Conservation (phyloP, 2,888 invertebrate genomes). For the Drosophila paranaensis region DNA sequence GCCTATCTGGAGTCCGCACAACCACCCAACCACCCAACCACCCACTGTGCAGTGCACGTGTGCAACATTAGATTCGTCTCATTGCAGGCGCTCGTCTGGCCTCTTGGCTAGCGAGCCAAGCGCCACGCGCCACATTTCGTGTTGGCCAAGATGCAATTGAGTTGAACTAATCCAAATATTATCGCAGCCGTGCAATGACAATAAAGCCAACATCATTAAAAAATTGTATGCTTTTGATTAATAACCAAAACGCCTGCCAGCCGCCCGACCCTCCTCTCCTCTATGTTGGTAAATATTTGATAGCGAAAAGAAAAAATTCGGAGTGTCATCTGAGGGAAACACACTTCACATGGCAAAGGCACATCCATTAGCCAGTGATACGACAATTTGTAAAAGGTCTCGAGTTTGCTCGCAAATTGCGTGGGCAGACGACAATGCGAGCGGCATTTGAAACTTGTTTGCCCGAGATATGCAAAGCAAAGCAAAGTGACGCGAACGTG, state of each 20-base stretch:
- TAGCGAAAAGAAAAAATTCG: constrained; percentile 36
- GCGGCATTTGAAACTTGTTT: constrained; percentile 30
- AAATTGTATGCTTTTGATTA: constrained; percentile 74
- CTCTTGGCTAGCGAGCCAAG: constrained; percentile 49
- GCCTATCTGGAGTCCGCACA: constrained; percentile 47
- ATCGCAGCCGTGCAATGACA: constrained; percentile 67
- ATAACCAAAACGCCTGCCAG: constrained; percentile 61
- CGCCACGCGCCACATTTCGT: constrained; percentile 55
- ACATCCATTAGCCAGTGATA: constrained; percentile 51
- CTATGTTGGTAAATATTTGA: constrained; percentile 67
- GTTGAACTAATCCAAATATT: constrained; percentile 83
- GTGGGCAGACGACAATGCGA: constrained; percentile 52
- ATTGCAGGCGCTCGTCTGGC: constrained; percentile 57
- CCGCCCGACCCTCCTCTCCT: background rate
- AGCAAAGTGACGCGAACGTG: constrained; percentile 31
- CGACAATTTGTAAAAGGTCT: constrained; percentile 49
- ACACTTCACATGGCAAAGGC: constrained; percentile 26
- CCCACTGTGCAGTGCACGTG: constrained; percentile 71
- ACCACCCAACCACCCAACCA: constrained; percentile 14
- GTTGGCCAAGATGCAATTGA: constrained; percentile 78
- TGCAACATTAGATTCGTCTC: constrained; percentile 79
- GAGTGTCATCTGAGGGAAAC: constrained; percentile 43
- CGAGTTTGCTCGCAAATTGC: constrained; percentile 69
- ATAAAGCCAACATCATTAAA: constrained; percentile 73
- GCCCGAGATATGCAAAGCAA: constrained; percentile 48